These are phyloP conservation scores for Myotis davidii DNA, from an alignment of 2,113 vertebrate species.

Conservation along the genomic window DNA sequence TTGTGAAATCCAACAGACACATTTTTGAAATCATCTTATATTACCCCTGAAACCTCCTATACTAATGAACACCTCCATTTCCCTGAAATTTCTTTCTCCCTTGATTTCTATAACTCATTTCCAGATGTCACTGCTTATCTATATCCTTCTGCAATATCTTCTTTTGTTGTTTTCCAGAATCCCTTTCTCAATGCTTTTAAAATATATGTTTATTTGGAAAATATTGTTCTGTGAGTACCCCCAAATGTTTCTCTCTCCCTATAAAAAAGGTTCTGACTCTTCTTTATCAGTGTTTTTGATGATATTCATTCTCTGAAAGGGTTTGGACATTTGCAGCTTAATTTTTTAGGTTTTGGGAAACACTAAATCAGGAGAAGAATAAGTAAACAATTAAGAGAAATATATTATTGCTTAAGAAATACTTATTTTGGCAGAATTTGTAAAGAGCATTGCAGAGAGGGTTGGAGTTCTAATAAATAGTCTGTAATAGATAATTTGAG, in stretches of 20 bases:
- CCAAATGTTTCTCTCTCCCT: background rate
- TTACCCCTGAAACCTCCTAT: background rate
- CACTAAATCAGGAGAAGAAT: background rate
- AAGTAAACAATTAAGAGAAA: slow-evolving; percentile 19
- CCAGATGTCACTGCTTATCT: background rate
- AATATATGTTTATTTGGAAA: background rate
- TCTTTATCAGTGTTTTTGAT: background rate
- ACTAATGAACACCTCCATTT: background rate
- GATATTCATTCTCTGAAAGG: background rate
- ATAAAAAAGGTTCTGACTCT: background rate
- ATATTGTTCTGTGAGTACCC: background rate
- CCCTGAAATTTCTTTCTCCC: background rate
- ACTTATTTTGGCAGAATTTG: background rate
- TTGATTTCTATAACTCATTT: background rate
- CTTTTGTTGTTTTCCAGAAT: background rate
- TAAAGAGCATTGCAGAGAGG: background rate
- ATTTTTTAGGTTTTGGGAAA: background rate
- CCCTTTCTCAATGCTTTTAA: background rate
- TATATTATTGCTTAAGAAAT: background rate
- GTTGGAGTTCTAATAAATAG: background rate
- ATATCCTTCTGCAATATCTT: background rate
- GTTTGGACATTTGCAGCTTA: background rate
- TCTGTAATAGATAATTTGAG: background rate
- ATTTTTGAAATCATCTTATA: background rate
- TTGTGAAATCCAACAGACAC: background rate